These are phyloP conservation scores for Acronicta leporina DNA, from an alignment of 2,888 invertebrate species.

Conservation along the genomic window DNA sequence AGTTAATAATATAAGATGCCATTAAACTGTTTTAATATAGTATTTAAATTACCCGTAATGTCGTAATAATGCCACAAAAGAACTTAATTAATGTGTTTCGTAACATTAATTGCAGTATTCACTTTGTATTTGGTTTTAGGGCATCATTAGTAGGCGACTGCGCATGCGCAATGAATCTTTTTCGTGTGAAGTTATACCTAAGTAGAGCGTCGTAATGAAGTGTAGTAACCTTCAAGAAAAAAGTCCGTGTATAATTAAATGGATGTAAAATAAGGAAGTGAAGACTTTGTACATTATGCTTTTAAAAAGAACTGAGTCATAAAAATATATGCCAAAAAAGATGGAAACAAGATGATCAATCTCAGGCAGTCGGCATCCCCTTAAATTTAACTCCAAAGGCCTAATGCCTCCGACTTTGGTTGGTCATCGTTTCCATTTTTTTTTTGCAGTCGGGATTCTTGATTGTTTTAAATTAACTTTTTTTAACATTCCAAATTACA, in stretches of 20 bases:
- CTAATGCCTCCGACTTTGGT: too few species aligned
- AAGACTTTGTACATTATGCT: too few species aligned
- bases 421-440: too few species aligned
- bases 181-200: constrained; percentile 20
- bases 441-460: too few species aligned
- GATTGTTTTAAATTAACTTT: too few species aligned
- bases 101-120: constrained; percentile 37
- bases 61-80: constrained; percentile 33
- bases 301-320: too few species aligned
- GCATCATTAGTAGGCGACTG: constrained; percentile 29
- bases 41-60: constrained; percentile 38
- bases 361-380: too few species aligned
- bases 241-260: neutral
- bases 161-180: constrained; percentile 5
- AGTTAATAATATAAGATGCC: constrained; percentile 10
- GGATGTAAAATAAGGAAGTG: constrained; percentile 6
- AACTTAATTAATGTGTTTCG: constrained; percentile 36
- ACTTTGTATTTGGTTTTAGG: constrained; percentile 37
- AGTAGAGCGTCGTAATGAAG: constrained; percentile 26
- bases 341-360: too few species aligned
- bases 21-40: constrained; percentile 27
- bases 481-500: too few species aligned
- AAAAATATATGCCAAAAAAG: too few species aligned
- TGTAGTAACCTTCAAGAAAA: constrained; percentile 15
- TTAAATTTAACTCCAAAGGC: too few species aligned